These are phyloP conservation scores for Melopsittacus undulatus DNA, from an alignment of 2,797 vertebrate genomes.

Conservation along the genomic window DNA sequence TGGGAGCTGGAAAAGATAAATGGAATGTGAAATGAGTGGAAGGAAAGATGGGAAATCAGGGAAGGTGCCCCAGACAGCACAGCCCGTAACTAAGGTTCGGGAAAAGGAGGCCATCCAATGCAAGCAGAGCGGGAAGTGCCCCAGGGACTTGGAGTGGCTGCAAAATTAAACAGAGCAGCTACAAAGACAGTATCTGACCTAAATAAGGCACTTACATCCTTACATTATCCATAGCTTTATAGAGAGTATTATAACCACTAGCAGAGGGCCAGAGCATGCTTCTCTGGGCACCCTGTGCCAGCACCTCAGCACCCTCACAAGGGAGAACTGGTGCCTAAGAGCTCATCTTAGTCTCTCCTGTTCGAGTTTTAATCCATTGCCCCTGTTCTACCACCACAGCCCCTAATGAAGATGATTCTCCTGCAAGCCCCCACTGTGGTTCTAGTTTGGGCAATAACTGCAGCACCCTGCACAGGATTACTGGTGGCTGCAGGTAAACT, in stretches of 20 bases:
- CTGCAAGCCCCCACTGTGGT: background rate
- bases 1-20: background rate
- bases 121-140: conserved; percentile 39
- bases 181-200: conserved; percentile 54
- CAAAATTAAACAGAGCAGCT: conserved; percentile 51
- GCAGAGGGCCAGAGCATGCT: background rate
- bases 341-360: background rate
- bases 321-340: background rate
- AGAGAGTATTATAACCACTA: background rate
- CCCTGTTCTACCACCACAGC: background rate
- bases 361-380: background rate
- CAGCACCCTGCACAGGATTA: background rate
- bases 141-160: conserved; percentile 18
- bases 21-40: conserved; percentile 3
- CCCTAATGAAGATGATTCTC: background rate
- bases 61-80: background rate
- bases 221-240: background rate
- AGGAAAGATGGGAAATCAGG: conserved; percentile 22
- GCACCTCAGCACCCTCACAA: background rate
- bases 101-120: conserved; percentile 44
- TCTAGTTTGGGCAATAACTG: background rate
- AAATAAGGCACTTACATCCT: conserved; percentile 27
- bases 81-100: background rate
- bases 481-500: background rate
- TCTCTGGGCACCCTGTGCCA: background rate